These are phyloP conservation scores for Spatula versicolor DNA, from an alignment of 2,797 vertebrate genomes.

Conservation along the genomic window DNA sequence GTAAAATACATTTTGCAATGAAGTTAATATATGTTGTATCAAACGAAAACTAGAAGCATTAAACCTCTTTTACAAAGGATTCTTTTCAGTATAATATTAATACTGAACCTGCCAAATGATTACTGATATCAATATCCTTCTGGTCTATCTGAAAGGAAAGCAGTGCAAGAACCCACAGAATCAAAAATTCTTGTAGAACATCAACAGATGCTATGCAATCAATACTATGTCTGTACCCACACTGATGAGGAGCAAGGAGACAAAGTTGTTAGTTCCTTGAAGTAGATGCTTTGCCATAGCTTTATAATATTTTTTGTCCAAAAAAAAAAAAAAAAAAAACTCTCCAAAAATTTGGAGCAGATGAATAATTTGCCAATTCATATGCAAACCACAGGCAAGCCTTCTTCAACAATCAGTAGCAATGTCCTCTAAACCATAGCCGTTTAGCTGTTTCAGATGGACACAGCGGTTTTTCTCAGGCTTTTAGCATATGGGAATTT, in stretches of 20 bases:
- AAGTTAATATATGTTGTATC: background rate
- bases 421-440: background rate
- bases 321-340: background rate
- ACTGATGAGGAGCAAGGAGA: background rate
- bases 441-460: background rate
- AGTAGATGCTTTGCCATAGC: background rate
- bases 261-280: background rate
- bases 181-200: background rate
- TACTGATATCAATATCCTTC: background rate
- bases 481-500: background rate
- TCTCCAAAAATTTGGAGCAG: background rate
- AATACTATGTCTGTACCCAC: background rate
- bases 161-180: background rate
- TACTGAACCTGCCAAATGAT: background rate
- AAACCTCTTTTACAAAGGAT: background rate
- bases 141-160: background rate
- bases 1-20: background rate
- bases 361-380: background rate
- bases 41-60: background rate
- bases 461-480: background rate
- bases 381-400: background rate
- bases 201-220: background rate
- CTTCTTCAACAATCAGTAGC: background rate
- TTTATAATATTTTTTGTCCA: background rate
- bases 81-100: background rate